These are phyloP conservation scores for Gobionotothen gibberifrons DNA, from an alignment of 2,797 vertebrate species.

Conservation along the genomic window DNA sequence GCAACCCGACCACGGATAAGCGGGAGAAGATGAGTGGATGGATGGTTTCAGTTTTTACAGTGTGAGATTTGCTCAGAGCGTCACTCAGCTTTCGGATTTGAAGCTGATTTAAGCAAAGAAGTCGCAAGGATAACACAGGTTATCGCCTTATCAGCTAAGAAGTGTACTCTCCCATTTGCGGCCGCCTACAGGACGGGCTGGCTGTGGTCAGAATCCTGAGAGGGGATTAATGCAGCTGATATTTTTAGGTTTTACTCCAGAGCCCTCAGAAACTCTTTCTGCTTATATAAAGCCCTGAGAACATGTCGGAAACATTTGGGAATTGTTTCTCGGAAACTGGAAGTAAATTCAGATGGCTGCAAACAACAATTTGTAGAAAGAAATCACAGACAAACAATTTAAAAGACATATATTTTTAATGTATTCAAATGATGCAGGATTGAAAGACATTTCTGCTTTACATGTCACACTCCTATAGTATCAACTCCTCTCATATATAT, in stretches of 20 bases:
- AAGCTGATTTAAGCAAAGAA: constrained; percentile 75
- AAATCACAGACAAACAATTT: constrained; percentile 41
- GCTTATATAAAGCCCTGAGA: constrained; percentile 46
- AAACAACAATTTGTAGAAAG: not conserved
- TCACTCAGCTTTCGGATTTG: constrained; percentile 20
- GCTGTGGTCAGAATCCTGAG: constrained; percentile 57
- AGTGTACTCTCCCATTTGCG: constrained; percentile 65
- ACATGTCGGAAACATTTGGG: constrained; percentile 6
- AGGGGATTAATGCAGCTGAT: constrained; percentile 53
- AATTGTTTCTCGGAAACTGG: not conserved
- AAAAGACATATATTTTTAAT: constrained; percentile 81
- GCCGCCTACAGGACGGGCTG: constrained; percentile 43
- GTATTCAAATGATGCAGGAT: constrained; percentile 70
- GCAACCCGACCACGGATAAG: too few relatives aligned
- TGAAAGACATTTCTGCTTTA: constrained; percentile 61
- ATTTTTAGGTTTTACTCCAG: constrained; percentile 73
- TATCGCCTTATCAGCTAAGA: constrained; percentile 81
- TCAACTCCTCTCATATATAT: constrained; percentile 54
- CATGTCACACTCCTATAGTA: constrained; percentile 60
- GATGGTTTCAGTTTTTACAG: too few relatives aligned
- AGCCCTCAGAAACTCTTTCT: constrained; percentile 36
- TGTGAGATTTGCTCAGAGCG: constrained; percentile 4
- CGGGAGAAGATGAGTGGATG: too few relatives aligned
- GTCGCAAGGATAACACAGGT: constrained; percentile 69
- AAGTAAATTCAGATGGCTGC: not conserved